Conservation (phyloP, 2,888 invertebrate genomes). For the Drosophila anomalata region DNA sequence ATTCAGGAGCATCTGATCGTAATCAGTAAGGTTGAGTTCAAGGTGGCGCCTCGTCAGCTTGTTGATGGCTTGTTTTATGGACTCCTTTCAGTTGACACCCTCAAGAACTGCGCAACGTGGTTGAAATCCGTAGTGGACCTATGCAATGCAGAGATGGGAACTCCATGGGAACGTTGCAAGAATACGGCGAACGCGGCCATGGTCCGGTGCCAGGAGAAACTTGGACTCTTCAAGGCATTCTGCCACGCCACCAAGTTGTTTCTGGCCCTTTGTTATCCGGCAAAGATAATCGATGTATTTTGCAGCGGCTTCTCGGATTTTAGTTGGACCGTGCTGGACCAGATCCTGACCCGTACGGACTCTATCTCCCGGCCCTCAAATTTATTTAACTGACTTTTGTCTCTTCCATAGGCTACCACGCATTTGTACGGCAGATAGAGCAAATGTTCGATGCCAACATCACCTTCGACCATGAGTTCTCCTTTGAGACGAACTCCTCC, state of each 20-base stretch:
- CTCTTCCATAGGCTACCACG: conserved; percentile 84
- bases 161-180: conserved; percentile 90
- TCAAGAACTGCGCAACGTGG: conserved; percentile 90
- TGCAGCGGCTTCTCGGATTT: conserved; percentile 88
- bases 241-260: conserved; percentile 86
- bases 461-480: conserved; percentile 87
- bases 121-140: conserved; percentile 87
- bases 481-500: conserved; percentile 86
- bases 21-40: conserved; percentile 86
- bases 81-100: conserved; percentile 86
- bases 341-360: conserved; percentile 87
- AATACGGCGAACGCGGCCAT: conserved; percentile 87
- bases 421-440: conserved; percentile 86
- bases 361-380: not conserved
- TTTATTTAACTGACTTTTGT: not conserved
- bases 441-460: conserved; percentile 88
- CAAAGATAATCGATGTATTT: conserved; percentile 87
- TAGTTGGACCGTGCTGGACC: conserved; percentile 86
- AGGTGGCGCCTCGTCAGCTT: not conserved
- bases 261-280: conserved; percentile 86
- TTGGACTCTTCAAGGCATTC: conserved; percentile 85
- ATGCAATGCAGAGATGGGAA: conserved; percentile 91
- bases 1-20: conserved; percentile 87
- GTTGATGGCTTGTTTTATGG: not conserved
- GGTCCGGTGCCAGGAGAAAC: conserved; percentile 86